These are phyloP conservation scores for Promerops cafer DNA, from an alignment of 2,113 vertebrate genomes.

Conservation along the genomic window DNA sequence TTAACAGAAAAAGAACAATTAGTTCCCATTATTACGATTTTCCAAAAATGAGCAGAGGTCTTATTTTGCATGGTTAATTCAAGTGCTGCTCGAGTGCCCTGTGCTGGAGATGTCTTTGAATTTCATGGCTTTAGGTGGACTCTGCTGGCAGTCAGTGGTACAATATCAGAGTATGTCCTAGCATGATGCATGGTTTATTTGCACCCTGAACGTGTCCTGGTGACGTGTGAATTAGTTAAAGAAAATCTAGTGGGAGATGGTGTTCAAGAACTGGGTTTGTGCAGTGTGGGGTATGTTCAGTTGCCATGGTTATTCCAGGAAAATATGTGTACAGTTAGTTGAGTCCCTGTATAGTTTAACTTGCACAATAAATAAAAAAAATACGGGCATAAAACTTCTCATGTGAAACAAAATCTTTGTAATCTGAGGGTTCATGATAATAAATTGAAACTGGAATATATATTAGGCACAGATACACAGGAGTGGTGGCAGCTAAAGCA, in stretches of 20 bases:
- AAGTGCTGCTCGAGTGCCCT: background rate
- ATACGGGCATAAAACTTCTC: background rate
- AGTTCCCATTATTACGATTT: background rate
- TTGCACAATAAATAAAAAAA: constrained; percentile 25
- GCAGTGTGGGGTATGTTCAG: background rate
- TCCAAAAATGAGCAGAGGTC: background rate
- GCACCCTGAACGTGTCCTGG: constrained; percentile 47
- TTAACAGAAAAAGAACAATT: background rate
- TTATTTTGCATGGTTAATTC: background rate
- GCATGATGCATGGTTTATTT: constrained; percentile 50
- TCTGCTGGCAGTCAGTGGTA: background rate
- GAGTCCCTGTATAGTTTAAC: background rate
- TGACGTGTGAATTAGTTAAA: constrained; percentile 47
- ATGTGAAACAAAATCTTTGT: constrained; percentile 9
- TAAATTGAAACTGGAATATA: background rate
- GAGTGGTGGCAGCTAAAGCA: background rate
- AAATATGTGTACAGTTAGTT: constrained; percentile 5
- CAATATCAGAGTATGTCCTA: background rate
- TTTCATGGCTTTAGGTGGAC: background rate
- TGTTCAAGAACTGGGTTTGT: background rate
- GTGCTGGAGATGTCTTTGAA: background rate
- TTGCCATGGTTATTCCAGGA: constrained; percentile 51
- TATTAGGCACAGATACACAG: background rate
- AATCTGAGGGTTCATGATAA: constrained; percentile 1
- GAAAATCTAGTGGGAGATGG: constrained; percentile 38